A percentile compares a stretch with the other conserved stretches of the same genome.
Conservation (phyloP, 2,113 vertebrate genomes). For the Tachysurus vachellii region DNA sequence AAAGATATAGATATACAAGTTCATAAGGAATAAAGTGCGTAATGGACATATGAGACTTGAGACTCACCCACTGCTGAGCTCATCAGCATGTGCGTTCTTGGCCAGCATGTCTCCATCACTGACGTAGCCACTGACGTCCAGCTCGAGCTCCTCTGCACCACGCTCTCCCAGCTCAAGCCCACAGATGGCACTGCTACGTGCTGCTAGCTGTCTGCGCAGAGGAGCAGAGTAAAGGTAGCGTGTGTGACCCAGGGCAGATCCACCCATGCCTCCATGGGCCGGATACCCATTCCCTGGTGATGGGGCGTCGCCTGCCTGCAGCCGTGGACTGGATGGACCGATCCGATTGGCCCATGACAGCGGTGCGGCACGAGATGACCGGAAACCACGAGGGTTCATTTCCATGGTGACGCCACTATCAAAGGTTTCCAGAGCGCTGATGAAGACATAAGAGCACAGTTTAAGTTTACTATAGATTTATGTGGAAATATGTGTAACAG, state of each 20-base stretch:
- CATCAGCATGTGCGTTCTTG: constrained; percentile 89
- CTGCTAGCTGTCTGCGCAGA: constrained; percentile 82
- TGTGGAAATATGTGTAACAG: background rate
- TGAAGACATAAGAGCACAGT: background rate
- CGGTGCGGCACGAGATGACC: constrained; percentile 81
- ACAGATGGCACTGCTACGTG: constrained; percentile 78
- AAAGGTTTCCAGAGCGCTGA: constrained; percentile 91
- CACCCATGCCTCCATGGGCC: constrained; percentile 45
- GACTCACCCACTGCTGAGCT: constrained; percentile 91
- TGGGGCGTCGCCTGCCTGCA: constrained; percentile 93
- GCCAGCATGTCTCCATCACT: constrained; percentile 93
- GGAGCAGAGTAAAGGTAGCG: constrained; percentile 86
- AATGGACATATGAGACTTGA: background rate
- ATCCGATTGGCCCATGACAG: constrained; percentile 84
- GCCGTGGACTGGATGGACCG: constrained; percentile 91
- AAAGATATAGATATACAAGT: background rate
- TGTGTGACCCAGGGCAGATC: constrained; percentile 68
- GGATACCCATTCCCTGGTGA: constrained; percentile 87
- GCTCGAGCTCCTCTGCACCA: constrained; percentile 78
- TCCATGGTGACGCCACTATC: constrained; percentile 90
- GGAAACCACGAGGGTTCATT: constrained; percentile 84
- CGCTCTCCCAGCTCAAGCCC: constrained; percentile 81
- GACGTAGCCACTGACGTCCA: constrained; percentile 95
- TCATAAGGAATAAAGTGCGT: background rate
- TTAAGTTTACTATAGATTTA: background rate